Conservation (phyloP, 2,888 invertebrate species). For the Acrobasis repandana region DNA sequence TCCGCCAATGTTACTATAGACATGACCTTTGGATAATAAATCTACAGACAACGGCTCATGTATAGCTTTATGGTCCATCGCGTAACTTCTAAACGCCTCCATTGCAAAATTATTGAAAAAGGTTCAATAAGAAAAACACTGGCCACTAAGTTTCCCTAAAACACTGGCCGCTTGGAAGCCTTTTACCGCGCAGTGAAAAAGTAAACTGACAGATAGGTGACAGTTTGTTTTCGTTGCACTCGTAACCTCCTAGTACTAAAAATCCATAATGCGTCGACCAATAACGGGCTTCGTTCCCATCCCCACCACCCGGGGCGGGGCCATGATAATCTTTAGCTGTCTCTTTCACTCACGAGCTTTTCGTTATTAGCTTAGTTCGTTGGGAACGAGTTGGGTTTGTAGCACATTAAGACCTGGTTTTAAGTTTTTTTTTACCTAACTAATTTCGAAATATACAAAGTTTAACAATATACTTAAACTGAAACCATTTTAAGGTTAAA, state of each 20-base stretch:
- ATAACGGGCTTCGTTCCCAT: conserved; percentile 61
- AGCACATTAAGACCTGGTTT: conserved; percentile 41
- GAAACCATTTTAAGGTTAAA: too few relatives aligned
- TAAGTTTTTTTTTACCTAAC: conserved; percentile 17
- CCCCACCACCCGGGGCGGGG: conserved; percentile 75
- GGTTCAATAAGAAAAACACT: conserved; percentile 7
- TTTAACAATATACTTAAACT: too few relatives aligned
- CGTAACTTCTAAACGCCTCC: conserved; percentile 51
- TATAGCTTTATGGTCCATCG: conserved; percentile 47
- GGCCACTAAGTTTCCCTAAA: conserved; percentile 32
- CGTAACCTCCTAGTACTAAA: conserved; percentile 61
- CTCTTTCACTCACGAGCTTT: conserved; percentile 69
- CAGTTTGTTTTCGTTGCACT: conserved; percentile 54
- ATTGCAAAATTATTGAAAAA: conserved; percentile 36
- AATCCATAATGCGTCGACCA: conserved; percentile 76
- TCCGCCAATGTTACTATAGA: conserved; percentile 43
- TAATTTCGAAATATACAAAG: too few relatives aligned
- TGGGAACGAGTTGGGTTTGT: conserved; percentile 47
- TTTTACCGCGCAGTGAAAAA: conserved; percentile 51
- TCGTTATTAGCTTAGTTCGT: conserved; percentile 53
- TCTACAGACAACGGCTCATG: conserved; percentile 55
- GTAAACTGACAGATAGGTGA: conserved; percentile 63
- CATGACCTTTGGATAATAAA: conserved; percentile 48
- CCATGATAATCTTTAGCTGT: conserved; percentile 52
- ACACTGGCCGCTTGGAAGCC: conserved; percentile 35